Percentiles rank a stretch among this genome's conserved stretches.
Evolutionary conservation across 2,888 invertebrate genomes (phyloP).

Genomic region (Anticlea derivata): DNA sequence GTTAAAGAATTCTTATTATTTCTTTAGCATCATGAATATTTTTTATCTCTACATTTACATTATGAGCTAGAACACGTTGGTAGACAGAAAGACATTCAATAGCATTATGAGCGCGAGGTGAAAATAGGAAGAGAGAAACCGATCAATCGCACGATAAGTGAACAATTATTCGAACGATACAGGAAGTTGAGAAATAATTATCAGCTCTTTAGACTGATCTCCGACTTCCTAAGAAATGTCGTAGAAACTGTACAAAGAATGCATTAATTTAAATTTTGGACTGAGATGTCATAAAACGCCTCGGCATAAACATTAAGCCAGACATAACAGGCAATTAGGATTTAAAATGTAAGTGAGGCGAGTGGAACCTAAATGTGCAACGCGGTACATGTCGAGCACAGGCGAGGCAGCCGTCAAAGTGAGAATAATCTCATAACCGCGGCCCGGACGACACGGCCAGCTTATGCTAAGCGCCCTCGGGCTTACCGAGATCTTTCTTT

Average conservation of each 20-base stretch:
- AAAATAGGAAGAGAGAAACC: constrained; percentile 14
- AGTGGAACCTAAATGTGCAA: constrained; percentile 60
- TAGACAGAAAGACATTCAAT: neutral
- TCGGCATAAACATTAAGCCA: constrained; percentile 46
- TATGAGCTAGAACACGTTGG: no score
- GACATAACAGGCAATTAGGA: constrained; percentile 66
- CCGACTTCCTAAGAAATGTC: neutral
- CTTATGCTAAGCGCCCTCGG: constrained; percentile 69
- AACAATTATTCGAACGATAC: constrained; percentile 4
- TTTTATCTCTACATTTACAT: no score
- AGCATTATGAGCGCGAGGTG: constrained; percentile 2
- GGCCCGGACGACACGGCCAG: constrained; percentile 66
- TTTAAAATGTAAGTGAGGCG: constrained; percentile 63
- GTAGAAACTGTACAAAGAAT: constrained; percentile 1
- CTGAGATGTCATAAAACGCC: constrained; percentile 37
- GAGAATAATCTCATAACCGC: constrained; percentile 79
- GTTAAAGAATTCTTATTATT: neutral
- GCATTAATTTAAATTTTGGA: constrained; percentile 8
- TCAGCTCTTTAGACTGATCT: constrained; percentile 4
- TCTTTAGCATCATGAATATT: neutral
- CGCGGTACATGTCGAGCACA: constrained; percentile 56
- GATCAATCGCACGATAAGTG: constrained; percentile 11
- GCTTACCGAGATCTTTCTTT: constrained; percentile 69
- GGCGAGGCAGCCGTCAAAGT: constrained; percentile 70
- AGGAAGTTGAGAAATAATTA: constrained; percentile 17